Percentiles rank a stretch among this genome's conserved stretches.
Conservation (phyloP, 2,113 vertebrate genomes). For the Lophochroa leadbeateri region DNA sequence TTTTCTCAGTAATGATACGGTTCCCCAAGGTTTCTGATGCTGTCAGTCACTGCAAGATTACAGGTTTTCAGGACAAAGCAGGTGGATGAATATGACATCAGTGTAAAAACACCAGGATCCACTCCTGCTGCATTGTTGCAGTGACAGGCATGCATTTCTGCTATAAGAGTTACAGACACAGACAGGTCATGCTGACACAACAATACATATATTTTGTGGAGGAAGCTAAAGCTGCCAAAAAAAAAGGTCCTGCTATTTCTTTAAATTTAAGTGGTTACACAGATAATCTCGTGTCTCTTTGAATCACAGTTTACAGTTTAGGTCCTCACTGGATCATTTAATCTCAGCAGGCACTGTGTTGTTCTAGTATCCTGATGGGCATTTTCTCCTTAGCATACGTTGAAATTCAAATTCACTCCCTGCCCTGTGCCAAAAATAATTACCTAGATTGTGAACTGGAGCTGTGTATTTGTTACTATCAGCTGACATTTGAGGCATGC, state of each 20-base stretch:
- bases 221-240: background rate
- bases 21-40: background rate
- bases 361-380: background rate
- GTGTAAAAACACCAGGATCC: background rate
- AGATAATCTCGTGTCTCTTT: background rate
- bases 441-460: background rate
- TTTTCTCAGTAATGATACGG: background rate
- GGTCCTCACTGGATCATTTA: background rate
- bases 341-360: background rate
- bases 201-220: background rate
- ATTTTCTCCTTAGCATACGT: background rate
- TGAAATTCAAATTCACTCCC: constrained; percentile 13
- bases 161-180: background rate
- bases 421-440: background rate
- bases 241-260: background rate
- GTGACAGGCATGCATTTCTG: constrained; percentile 16
- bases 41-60: constrained; percentile 37
- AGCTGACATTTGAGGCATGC: background rate
- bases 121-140: background rate
- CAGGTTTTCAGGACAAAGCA: constrained; percentile 48
- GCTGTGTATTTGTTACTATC: constrained; percentile 10
- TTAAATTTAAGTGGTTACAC: constrained; percentile 37
- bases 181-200: background rate
- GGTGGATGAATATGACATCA: background rate
- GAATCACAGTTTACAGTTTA: background rate